These are phyloP conservation scores for Drosophila barbarae DNA, from an alignment of 2,888 invertebrate species.

Conservation along the genomic window DNA sequence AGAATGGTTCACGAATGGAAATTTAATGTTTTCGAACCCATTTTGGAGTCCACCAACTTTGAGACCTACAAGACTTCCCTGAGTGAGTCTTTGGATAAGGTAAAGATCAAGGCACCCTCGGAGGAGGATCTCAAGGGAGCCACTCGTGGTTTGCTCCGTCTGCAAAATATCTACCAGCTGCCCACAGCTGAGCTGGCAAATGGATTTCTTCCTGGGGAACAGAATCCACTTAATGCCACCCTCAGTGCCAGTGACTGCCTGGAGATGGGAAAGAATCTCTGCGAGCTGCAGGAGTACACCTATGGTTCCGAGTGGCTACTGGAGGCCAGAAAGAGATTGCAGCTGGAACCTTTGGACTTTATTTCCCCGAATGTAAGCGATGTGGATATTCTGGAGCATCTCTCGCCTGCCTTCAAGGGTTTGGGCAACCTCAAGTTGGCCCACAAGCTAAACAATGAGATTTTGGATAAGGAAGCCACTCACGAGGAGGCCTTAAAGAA, in stretches of 20 bases:
- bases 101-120: constrained; percentile 25
- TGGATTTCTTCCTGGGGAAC: constrained; percentile 87
- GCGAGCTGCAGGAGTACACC: constrained; percentile 30
- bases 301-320: constrained; percentile 66
- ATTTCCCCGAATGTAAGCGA: constrained; percentile 40
- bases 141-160: constrained; percentile 91
- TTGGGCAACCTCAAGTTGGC: constrained; percentile 61
- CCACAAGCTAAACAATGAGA: constrained; percentile 51
- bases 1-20: constrained; percentile 63
- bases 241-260: constrained; percentile 65
- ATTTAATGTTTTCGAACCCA: constrained; percentile 45
- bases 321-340: constrained; percentile 36
- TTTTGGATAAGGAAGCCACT: constrained; percentile 49
- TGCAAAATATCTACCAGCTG: constrained; percentile 93
- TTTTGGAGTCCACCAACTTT: constrained; percentile 14
- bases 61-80: constrained; percentile 11
- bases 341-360: not conserved
- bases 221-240: constrained; percentile 71
- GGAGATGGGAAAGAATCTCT: constrained; percentile 51
- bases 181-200: constrained; percentile 89
- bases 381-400: constrained; percentile 46
- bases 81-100: not conserved
- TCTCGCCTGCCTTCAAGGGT: constrained; percentile 35
- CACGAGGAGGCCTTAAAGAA: constrained; percentile 45
- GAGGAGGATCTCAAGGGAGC: constrained; percentile 95